Evolutionary conservation across 2,113 vertebrate species (phyloP), one percentile per base, ranked within the genome.

Genomic region (Nesogale talazaci): DNA sequence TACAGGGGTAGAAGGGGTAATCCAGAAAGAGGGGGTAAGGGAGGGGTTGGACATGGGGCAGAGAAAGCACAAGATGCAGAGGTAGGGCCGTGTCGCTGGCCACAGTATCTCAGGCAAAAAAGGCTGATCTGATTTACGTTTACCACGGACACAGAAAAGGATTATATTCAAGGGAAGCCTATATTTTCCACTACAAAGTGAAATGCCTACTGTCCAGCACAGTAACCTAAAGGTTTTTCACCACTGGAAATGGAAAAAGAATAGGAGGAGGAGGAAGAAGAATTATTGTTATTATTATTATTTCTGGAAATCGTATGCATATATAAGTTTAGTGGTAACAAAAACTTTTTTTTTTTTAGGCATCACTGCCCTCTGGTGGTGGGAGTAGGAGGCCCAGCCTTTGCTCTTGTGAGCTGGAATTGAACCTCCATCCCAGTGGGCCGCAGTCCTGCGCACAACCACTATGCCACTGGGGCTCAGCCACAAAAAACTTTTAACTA

Each of bases 201-300:
- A 94, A 90, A 69, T 74, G 67, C n/a, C 57, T 81, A 36, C 20
- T 69, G 74, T 94, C 77, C 74, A 81, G 59, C 76, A 72, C n/a
- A 90, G 88, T 46, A 42, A 69, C 29, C 52, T 76, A 82, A 87
- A 80, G 65, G 75, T 23, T 94, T 80, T 84, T 78, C 61, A 75
- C 74, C 40, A 29, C 40, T 93, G 46, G 89, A 87, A 94, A 83
- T 85, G 65, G 86, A 83, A 77, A 85, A 92, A 90, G 17, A 94
- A 27, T 6, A 14, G 29, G 40, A 17, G n/a, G n/a, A n/a, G n/a
- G n/a, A n/a, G n/a, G n/a, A n/a, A n/a, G n/a, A n/a, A n/a, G n/a
- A n/a, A n/a, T n/a, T n/a, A n/a, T n/a, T n/a, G n/a, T n/a, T n/a
- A n/a, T n/a, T n/a, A n/a, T n/a, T n/a, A n/a, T n/a, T n/a, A 88